Conservation (phyloP, 2,113 vertebrate genomes). For the Paratilapia polleni region DNA sequence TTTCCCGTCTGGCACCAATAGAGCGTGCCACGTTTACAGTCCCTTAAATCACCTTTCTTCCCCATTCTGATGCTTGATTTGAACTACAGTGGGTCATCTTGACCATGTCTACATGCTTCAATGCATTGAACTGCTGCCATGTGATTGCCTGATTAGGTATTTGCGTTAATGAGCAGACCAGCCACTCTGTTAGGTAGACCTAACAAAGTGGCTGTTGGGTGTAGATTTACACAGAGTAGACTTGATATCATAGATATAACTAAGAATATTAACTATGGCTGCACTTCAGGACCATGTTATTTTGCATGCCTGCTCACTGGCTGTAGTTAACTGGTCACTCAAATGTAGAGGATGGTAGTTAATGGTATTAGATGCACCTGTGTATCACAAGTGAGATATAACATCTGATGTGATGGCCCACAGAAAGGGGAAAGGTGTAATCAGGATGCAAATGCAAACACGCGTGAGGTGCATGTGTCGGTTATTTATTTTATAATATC, state of each 20-base stretch:
- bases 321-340: background rate
- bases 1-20: too few relatives aligned
- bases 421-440: background rate
- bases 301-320: background rate
- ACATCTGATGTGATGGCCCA: background rate
- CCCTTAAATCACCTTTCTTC: background rate
- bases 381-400: background rate
- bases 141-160: background rate
- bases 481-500: background rate
- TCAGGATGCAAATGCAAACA: background rate
- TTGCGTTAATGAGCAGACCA: background rate
- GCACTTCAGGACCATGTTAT: background rate
- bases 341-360: background rate
- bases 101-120: background rate
- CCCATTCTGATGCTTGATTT: too few relatives aligned
- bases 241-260: too few relatives aligned
- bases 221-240: background rate
- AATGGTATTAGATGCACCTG: background rate
- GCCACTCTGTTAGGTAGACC: background rate
- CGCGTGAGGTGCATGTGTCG: background rate
- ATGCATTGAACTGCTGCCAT: background rate
- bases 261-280: background rate
- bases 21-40: background rate
- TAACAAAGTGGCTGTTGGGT: background rate
- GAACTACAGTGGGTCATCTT: too few relatives aligned